phyloP scores from a whole-genome alignment of 2,797 vertebrate genomes.

The Danio kyathit region DNA sequence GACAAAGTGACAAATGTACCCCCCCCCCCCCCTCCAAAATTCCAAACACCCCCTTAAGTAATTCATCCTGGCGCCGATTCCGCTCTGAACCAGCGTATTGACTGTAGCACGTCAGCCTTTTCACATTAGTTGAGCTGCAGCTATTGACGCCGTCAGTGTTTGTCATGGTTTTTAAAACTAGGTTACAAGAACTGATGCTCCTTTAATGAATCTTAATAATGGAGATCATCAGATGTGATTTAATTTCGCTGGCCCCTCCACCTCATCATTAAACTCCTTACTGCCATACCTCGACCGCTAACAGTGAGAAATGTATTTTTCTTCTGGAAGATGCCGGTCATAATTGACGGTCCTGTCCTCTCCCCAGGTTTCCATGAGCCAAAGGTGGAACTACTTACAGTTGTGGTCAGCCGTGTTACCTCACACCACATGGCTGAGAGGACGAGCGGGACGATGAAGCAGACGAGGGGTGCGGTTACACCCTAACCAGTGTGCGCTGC shows the following conservation, averaged over 20 bases:
- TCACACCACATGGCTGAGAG: slow-evolving; percentile 57
- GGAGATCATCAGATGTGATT: slow-evolving; percentile 39
- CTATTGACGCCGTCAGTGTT: slow-evolving; percentile 22
- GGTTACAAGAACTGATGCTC: slow-evolving; percentile 26
- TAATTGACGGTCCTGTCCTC: slow-evolving; percentile 45
- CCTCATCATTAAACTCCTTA: slow-evolving; percentile 42
- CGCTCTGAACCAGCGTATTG: slow-evolving; percentile 12
- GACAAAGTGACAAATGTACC: neutral
- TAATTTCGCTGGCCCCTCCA: slow-evolving; percentile 32
- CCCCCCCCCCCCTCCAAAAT: neutral
- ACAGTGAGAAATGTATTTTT: slow-evolving; percentile 55
- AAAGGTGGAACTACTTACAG: slow-evolving; percentile 60
- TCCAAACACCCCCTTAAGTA: slow-evolving; percentile 1
- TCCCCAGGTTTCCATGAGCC: slow-evolving; percentile 59
- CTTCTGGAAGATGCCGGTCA: slow-evolving; percentile 40
- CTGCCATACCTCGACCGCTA: slow-evolving; percentile 47
- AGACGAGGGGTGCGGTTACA: slow-evolving; percentile 54
- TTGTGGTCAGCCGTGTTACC: slow-evolving; percentile 62
- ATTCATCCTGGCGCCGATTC: neutral
- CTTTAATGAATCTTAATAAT: slow-evolving; percentile 40
- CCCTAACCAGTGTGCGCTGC: slow-evolving; percentile 41
- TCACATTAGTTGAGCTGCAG: slow-evolving; percentile 23
- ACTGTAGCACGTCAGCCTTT: slow-evolving; percentile 26
- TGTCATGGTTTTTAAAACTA: slow-evolving; percentile 27
- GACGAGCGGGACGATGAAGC: slow-evolving; percentile 52